Evolutionary conservation across 2,113 vertebrate genomes (phyloP).

Genomic region (Urocynchramus pylzowi): DNA sequence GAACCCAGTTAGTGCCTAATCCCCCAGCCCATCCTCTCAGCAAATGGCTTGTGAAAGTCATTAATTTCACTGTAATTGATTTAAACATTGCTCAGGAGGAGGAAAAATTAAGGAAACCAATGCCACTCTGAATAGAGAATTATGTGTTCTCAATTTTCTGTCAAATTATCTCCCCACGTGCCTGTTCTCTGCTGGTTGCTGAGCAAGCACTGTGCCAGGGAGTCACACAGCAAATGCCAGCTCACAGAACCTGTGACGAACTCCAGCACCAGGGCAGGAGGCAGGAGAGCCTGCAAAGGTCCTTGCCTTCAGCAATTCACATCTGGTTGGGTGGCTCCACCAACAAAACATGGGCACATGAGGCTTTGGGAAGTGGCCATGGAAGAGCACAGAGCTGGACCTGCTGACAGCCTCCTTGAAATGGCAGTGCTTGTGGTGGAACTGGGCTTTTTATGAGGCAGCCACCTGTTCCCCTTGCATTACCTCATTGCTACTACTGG

Average conservation of each 20-base stretch:
- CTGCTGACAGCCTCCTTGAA: slow-evolving; percentile 12
- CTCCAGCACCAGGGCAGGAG: not conserved
- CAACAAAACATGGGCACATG: not conserved
- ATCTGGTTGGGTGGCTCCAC: not conserved
- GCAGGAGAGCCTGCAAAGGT: not conserved
- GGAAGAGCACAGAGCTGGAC: not conserved
- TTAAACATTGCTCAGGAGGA: not conserved
- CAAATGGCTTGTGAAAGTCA: slow-evolving; percentile 8
- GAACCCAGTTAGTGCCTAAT: not conserved
- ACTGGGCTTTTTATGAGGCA: not conserved
- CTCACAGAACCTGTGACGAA: not conserved
- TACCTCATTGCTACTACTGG: slow-evolving; percentile 10
- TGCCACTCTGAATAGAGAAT: not conserved
- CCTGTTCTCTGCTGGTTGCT: not conserved
- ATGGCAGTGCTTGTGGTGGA: not conserved
- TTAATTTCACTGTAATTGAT: slow-evolving; percentile 51
- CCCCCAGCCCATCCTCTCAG: not conserved
- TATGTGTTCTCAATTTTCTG: not conserved
- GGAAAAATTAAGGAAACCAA: not conserved
- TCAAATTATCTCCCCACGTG: not conserved
- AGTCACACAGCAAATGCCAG: not conserved
- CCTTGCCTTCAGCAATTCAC: not conserved
- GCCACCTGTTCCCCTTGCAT: not conserved
- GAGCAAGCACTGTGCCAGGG: not conserved
- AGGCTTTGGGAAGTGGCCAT: not conserved